These are phyloP conservation scores for Horisme vitalbata DNA, from an alignment of 2,888 invertebrate genomes.

Conservation along the genomic window DNA sequence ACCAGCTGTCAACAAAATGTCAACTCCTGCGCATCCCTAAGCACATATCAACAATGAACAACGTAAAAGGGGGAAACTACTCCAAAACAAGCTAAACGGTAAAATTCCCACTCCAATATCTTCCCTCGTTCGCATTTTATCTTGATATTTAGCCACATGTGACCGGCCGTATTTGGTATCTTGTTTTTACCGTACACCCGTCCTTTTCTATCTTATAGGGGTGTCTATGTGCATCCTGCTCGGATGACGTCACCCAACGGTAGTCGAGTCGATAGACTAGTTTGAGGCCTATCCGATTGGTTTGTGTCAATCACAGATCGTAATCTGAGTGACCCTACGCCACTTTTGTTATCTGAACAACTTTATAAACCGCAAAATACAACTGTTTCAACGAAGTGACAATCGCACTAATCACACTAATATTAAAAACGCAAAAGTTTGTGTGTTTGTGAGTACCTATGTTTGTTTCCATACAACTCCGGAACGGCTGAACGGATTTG, in stretches of 20 bases:
- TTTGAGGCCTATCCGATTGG: constrained; percentile 23
- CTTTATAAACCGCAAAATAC: constrained; percentile 5
- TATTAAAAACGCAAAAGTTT: too few species aligned
- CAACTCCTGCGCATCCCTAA: constrained; percentile 46
- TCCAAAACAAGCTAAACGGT: constrained; percentile 49
- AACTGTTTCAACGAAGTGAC: neutral
- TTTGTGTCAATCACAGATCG: constrained; percentile 20
- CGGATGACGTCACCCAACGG: constrained; percentile 71
- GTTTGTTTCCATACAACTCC: too few species aligned
- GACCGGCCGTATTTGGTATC: constrained; percentile 76
- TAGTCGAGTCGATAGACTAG: constrained; percentile 51
- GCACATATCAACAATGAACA: constrained; percentile 26
- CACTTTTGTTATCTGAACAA: constrained; percentile 6
- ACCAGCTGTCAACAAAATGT: constrained; percentile 60
- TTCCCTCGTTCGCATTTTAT: constrained; percentile 52
- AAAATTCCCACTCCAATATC: constrained; percentile 54
- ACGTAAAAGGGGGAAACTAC: constrained; percentile 43
- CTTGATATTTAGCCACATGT: constrained; percentile 75
- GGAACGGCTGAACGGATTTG: too few species aligned
- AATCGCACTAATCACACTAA: too few species aligned
- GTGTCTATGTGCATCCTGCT: constrained; percentile 45
- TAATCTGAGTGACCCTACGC: constrained; percentile 16
- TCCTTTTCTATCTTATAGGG: constrained; percentile 41
- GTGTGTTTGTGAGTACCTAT: too few species aligned
- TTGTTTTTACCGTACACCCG: constrained; percentile 61